These are phyloP conservation scores for Salvelinus namaycush DNA, from an alignment of 2,113 vertebrate genomes.

Conservation along the genomic window DNA sequence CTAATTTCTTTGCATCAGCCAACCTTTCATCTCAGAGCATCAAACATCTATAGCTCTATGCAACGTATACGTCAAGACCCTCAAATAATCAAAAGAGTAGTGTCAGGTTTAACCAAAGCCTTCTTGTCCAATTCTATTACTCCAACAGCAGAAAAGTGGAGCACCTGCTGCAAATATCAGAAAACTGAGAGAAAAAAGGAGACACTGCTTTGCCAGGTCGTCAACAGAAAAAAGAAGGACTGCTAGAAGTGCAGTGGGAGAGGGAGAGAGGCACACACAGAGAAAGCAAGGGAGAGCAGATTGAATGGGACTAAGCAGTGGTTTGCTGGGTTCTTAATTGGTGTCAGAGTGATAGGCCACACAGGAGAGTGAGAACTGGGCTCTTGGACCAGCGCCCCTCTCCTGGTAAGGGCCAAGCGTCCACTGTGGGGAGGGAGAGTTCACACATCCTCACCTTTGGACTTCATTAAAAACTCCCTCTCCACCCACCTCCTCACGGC, in stretches of 20 bases:
- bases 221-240: conserved; percentile 20
- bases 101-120: conserved; percentile 11
- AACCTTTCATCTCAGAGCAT: conserved; percentile 22
- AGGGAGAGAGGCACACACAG: conserved; percentile 9
- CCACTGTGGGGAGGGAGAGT: neutral
- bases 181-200: neutral
- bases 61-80: conserved; percentile 25
- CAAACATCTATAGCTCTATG: conserved; percentile 3
- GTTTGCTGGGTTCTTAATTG: conserved; percentile 51
- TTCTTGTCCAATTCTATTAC: conserved; percentile 31
- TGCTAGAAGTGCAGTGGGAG: conserved; percentile 19
- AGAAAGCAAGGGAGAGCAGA: conserved; percentile 8
- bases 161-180: conserved; percentile 19
- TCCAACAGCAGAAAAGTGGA: neutral
- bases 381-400: conserved; percentile 16
- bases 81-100: conserved; percentile 3
- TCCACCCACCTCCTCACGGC: conserved; percentile 10
- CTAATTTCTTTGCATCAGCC: conserved; percentile 6
- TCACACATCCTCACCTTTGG: conserved; percentile 48
- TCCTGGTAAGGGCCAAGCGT: conserved; percentile 9
- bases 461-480: conserved; percentile 52
- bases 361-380: conserved; percentile 23
- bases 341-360: conserved; percentile 26
- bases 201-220: conserved; percentile 25
- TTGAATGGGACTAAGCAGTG: conserved; percentile 9